Evolutionary conservation across 1,140 invertebrate species (phyloP), one percentile per base, ranked within the genome.

Genomic region (Helicoverpa zea): DNA sequence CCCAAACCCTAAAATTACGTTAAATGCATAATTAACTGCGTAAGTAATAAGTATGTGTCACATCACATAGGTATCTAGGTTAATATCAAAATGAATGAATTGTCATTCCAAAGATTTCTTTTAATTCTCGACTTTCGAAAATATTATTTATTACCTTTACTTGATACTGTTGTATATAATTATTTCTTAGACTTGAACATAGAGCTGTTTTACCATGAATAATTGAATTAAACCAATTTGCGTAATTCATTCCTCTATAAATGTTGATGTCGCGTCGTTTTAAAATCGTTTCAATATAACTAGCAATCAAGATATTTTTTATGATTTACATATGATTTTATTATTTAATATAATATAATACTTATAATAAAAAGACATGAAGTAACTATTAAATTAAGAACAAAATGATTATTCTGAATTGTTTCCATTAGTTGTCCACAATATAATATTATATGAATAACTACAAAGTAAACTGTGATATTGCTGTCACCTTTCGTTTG

Each of bases 391-490:
- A 66, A 77, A 66, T 66, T 77, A 77, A 66, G 75, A 63, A 77
- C 59, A 77, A 76, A 76, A 64, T 77, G 73, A 47, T 52, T 51
- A 66, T 35, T 64, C 11, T 43, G 23, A 63, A 54, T 51, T 49
- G 16, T 64, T 64, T 66, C 61, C 49, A 77, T 54, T 66, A 77
- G 73, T 61, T 75, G n/a, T 77, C 59, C 61, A 68, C 54, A 68
- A 12, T 47, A 59, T 75, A 58, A 49, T 18, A 23, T 68, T 58
- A 58, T 18, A 18, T 43, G 10, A 16, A 79, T 52, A 35, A 70
- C 76, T 79, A 70, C 76, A 70, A 79, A 79, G 52, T 47, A 49
- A 79, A 70, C 76, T 79, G 76, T 79, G 76, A 79, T 79, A 79
- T 43, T 79, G 52, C 30, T 70, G 76, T 79, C 76, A 79, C 76